Evolutionary conservation across 2,113 vertebrate genomes (phyloP), one percentile per base, ranked within the genome.

Genomic region (Stictonetta naevosa): DNA sequence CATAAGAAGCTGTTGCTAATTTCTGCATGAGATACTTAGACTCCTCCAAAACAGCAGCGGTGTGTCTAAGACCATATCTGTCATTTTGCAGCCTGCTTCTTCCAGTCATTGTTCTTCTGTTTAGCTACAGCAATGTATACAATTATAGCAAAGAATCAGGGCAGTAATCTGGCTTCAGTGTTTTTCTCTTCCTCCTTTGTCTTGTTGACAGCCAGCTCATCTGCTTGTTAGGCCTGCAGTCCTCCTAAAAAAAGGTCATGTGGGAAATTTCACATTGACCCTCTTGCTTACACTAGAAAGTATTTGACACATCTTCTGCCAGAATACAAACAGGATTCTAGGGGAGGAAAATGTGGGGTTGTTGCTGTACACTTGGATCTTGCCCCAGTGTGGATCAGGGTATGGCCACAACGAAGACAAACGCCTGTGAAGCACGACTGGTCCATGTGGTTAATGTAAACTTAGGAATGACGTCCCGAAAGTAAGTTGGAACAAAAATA

Each of bases 141-240:
- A 62, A 0, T 85, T 80, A n/a, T 1, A 40, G 46, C 36, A 52
- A 40, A 87, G 60, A 38, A 38, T 6, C 4, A 2, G 15, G n/a
- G 14, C 46, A 46, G 17, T 55, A 76, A 53, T 58, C 36, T 17
- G 0, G 25, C 7, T 11, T 40, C 16, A 36, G 0, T 48, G 17
- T 46, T 58, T 69, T 56, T 26, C 29, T 74, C 20, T 78, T 80
- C 23, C 6, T 87, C 18, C 23, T 69, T 77, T 81, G 33, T 38
- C 26, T 19, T 36, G 1, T 68, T 72, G 56, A 46, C 21, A 94
- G 13, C 48, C 12, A 42, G 16, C n/a, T 87, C 10, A 26, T 82
- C 63, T 79, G 28, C 15, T 33, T 81, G 22, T 20, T 63, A 38
- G 48, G 33, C 34, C 58, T 75, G 13, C 40, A 56, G 33, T 53